phyloP scores from a whole-genome alignment of 30 jellyfish, hydroid and myxozoan species.

The Aurelia sp. region DNA sequence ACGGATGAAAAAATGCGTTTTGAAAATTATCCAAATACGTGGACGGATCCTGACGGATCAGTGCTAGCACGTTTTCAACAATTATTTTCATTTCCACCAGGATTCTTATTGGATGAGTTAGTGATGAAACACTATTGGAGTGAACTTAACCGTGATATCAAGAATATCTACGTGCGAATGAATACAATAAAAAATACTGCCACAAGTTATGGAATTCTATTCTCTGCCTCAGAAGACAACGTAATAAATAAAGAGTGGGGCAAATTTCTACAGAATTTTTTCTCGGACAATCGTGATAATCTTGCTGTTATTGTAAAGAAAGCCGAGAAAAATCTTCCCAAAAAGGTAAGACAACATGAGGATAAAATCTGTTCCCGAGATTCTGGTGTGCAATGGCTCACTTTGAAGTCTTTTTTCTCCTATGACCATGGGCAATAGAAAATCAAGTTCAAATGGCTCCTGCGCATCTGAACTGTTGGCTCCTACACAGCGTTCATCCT shows the following conservation, averaged over 20 bases:
- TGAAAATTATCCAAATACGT: no score
- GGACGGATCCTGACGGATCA: no score
- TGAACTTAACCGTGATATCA: conserved; percentile 26
- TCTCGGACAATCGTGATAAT: conserved; percentile 48
- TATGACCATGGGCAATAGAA: no score
- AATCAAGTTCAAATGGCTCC: no score
- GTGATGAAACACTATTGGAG: conserved; percentile 41
- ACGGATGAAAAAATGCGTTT: no score
- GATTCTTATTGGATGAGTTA: conserved; percentile 38
- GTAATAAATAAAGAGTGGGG: conserved; percentile 39
- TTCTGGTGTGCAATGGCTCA: no score
- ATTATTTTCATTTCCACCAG: neutral
- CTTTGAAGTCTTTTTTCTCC: no score
- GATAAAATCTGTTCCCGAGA: no score
- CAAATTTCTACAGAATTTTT: conserved; percentile 28
- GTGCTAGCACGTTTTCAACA: no score
- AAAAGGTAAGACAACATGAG: neutral
- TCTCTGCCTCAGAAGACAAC: conserved; percentile 24
- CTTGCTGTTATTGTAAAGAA: conserved; percentile 32
- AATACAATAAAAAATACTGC: conserved; percentile 44
- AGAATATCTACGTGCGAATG: conserved; percentile 18
- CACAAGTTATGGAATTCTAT: conserved; percentile 51
- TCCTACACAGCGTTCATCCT: no score
- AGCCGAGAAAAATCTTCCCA: conserved; percentile 11
- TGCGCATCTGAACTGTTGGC: no score